Evolutionary conservation across 92 coral and sea anemone genomes (phyloP).

Genomic region (Diadumene lineata): DNA sequence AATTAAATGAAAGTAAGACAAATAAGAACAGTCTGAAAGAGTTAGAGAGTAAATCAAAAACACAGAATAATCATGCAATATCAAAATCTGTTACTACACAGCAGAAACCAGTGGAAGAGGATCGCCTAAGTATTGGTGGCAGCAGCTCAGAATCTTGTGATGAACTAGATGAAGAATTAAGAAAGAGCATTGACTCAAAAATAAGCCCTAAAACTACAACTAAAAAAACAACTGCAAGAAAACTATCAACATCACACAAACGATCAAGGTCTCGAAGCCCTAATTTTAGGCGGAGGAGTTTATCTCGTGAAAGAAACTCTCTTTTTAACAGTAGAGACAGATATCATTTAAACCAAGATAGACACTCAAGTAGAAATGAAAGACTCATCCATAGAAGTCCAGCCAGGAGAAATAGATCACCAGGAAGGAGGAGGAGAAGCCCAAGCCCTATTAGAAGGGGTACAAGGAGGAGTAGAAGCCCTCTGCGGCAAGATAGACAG

Average conservation of each 20-base stretch:
- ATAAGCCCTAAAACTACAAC: constrained; percentile 25
- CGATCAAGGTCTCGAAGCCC: constrained; percentile 42
- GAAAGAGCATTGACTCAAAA: constrained; percentile 55
- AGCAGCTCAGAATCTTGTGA: constrained; percentile 65
- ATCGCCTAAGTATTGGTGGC: constrained; percentile 77
- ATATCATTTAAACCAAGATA: background rate
- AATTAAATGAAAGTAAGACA: background rate
- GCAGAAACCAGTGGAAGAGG: constrained; percentile 33
- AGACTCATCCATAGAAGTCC: constrained; percentile 12
- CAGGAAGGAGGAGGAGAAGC: constrained; percentile 33
- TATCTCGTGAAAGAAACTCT: constrained; percentile 24
- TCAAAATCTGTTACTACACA: constrained; percentile 13
- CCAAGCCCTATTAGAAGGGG: background rate
- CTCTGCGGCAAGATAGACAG: background rate
- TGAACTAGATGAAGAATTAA: constrained; percentile 69
- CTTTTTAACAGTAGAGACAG: constrained; percentile 14
- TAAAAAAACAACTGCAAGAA: background rate
- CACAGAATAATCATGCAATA: background rate
- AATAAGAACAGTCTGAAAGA: background rate
- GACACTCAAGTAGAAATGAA: constrained; percentile 11
- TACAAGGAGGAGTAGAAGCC: constrained; percentile 10
- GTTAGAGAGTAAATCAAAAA: background rate
- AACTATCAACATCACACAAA: constrained; percentile 8
- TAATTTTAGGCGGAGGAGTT: constrained; percentile 13
- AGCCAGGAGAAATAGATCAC: constrained; percentile 6